Evolutionary conservation across 2,113 vertebrate genomes (phyloP).

Genomic region (Myotis brandtii): DNA sequence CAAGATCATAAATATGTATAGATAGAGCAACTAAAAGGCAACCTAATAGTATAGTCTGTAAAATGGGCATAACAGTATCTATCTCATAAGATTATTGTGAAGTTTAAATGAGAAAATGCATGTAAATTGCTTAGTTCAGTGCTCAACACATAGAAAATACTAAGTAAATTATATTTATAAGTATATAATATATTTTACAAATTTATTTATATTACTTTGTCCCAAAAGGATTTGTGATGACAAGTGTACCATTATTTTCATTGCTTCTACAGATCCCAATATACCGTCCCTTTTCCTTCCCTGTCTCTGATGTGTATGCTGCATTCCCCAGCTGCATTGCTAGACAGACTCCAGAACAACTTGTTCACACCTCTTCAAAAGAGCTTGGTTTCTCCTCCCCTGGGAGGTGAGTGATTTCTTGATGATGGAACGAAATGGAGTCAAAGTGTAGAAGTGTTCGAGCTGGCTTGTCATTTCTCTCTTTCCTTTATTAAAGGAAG

Average conservation of each 20-base stretch:
- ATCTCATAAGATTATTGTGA: not conserved
- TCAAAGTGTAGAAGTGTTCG: not conserved
- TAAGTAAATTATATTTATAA: not conserved
- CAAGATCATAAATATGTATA: not conserved
- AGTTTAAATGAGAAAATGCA: constrained; percentile 50
- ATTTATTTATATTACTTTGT: constrained; percentile 33
- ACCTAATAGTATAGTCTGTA: not conserved
- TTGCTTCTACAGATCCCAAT: constrained; percentile 74
- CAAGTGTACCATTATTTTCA: constrained; percentile 1
- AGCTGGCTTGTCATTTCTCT: constrained; percentile 1
- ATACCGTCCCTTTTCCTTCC: constrained; percentile 82
- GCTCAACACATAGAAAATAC: constrained; percentile 8
- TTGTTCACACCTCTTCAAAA: constrained; percentile 81
- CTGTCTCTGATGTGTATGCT: constrained; percentile 78
- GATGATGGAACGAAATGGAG: not conserved
- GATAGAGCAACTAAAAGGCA: constrained; percentile 22
- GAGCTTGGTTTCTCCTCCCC: constrained; percentile 74
- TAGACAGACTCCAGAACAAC: constrained; percentile 83
- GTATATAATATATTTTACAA: not conserved
- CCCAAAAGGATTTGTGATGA: not conserved
- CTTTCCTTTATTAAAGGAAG: constrained; percentile 56
- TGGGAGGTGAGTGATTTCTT: constrained; percentile 83
- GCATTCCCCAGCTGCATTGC: constrained; percentile 85
- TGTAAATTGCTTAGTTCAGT: constrained; percentile 27
- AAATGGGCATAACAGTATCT: not conserved